phyloP scores from a whole-genome alignment of 2,888 invertebrate genomes.

The Desoria tigrina region DNA sequence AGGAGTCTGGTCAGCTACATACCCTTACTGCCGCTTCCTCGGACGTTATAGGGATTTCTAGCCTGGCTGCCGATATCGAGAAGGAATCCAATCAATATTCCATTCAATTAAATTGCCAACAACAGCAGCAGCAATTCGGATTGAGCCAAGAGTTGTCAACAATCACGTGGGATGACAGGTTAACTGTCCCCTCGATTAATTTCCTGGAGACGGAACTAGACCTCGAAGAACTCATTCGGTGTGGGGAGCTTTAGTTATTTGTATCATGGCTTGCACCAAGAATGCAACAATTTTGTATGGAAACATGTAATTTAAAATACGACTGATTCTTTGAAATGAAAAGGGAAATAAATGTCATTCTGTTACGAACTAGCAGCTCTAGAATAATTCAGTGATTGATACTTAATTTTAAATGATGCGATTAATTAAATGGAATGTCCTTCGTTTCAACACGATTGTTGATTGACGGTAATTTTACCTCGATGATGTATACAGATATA shows the following conservation, averaged over 20 bases:
- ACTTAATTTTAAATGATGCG: too few relatives aligned
- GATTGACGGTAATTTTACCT: too few relatives aligned
- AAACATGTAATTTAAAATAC: too few relatives aligned
- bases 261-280: background rate
- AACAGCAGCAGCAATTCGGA: background rate
- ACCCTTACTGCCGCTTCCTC: conserved; percentile 25
- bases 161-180: conserved; percentile 42
- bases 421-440: too few relatives aligned
- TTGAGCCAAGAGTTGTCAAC: conserved; percentile 32
- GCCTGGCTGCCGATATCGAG: conserved; percentile 20
- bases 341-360: too few relatives aligned
- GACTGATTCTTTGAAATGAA: too few relatives aligned
- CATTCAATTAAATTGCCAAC: conserved; percentile 27
- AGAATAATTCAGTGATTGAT: too few relatives aligned
- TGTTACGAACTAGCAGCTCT: too few relatives aligned
- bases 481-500: too few relatives aligned
- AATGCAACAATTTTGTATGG: too few relatives aligned
- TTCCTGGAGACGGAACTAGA: conserved; percentile 49
- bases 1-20: too few relatives aligned
- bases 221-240: conserved; percentile 49
- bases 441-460: too few relatives aligned
- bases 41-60: conserved; percentile 20
- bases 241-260: conserved; percentile 47
- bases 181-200: conserved; percentile 24
- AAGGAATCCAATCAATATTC: conserved; percentile 40